Evolutionary conservation across 2,797 vertebrate genomes (phyloP), one percentile per base, ranked within the genome.

Genomic region (Neoniphon sammara): DNA sequence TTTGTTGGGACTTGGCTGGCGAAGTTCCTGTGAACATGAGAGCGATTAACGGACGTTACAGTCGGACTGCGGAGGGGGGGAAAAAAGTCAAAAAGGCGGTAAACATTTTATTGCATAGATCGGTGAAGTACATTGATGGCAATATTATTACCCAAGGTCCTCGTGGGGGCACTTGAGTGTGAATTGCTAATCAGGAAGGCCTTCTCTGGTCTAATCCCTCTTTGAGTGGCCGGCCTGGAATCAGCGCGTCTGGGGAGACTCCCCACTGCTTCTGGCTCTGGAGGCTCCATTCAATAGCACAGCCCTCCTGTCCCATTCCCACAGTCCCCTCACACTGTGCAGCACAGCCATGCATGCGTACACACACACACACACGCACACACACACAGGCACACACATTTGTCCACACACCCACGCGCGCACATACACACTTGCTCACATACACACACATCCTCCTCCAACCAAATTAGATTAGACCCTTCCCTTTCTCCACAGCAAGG

Each of bases 391-490:
- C 92, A 90, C 94, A 91, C 91, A 90, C 30, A 31, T 31, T 31
- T 31, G 30, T 31, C 3, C 93, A 93, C 94, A 91, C 94, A 93
- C 93, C 92, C 93, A 94, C 95, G 92, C 94, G 44, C 80, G 91
- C 92, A 90, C 93, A 90, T 92, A 90, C 93, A 94, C 94, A 92
- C 94, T 65, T 83, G 93, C 92, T 93, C 94, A 92, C 93, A 91
- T 92, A 93, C 94, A 93, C 94, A 93, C 93, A 92, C 93, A 93
- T 95, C 94, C 95, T 88, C 93, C 95, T 96, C 96, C 94, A 94
- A 95, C 94, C 95, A 97, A 98, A 98, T 98, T 98, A 98, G 97
- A 98, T 99, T 98, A 99, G 95, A 96, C 94, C 95, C 95, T 95
- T 96, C 93, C 88, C 91, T 93, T 92, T 94, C 94, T 94, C 92